Percentiles rank a stretch among this genome's conserved stretches.
These are phyloP conservation scores for Protula sp. DNA, from an alignment of 2,888 invertebrate genomes.

Conservation along the genomic window DNA sequence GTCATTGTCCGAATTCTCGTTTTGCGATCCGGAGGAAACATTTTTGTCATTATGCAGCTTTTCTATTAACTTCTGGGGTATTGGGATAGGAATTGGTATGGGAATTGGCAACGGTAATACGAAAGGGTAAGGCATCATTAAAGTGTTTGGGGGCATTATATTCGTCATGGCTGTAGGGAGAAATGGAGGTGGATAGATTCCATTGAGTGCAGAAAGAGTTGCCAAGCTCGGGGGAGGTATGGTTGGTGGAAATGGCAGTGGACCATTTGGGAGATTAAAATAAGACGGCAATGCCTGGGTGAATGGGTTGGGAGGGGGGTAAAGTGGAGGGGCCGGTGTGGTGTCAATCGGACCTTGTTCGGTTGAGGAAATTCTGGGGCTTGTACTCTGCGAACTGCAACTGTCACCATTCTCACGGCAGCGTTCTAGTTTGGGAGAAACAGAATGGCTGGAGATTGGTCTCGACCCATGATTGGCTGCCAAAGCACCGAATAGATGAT, in stretches of 20 bases:
- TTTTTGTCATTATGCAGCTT: too few relatives aligned
- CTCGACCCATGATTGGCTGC: background rate
- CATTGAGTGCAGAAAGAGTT: background rate
- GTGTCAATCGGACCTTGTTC: background rate
- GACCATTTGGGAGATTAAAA: too few relatives aligned
- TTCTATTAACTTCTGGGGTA: background rate
- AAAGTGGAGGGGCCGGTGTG: background rate
- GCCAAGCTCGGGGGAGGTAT: too few relatives aligned
- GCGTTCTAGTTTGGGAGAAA: background rate
- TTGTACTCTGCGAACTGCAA: background rate
- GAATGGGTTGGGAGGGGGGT: conserved; percentile 2
- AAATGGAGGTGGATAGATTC: background rate
- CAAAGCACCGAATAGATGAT: too few relatives aligned
- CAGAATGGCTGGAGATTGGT: background rate
- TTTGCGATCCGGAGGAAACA: background rate
- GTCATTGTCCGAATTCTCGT: background rate
- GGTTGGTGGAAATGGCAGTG: too few relatives aligned
- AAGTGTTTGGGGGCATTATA: conserved; percentile 17
- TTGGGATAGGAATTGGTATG: conserved; percentile 20
- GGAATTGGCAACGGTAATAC: conserved; percentile 20
- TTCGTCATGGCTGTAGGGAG: background rate
- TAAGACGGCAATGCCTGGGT: too few relatives aligned
- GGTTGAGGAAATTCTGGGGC: background rate
- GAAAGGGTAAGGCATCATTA: conserved; percentile 22
- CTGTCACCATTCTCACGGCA: background rate